A percentile compares a stretch with the other conserved stretches of the same genome.
Evolutionary conservation across 2,113 vertebrate genomes (phyloP).

Genomic region (Mus spicilegus): DNA sequence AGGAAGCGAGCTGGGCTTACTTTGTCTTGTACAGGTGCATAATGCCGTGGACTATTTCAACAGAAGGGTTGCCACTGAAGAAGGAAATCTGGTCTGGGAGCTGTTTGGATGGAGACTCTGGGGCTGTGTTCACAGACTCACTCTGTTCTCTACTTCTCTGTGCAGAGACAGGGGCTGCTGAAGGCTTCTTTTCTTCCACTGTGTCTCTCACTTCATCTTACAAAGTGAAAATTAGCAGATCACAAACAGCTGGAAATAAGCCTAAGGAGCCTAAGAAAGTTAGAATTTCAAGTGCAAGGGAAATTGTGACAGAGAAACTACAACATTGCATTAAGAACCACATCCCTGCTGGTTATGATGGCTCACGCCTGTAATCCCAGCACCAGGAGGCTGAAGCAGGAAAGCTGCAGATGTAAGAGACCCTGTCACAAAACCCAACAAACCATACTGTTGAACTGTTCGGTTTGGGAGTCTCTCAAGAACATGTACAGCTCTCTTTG

Average conservation of each 20-base stretch:
- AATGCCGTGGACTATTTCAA: conserved; percentile 98
- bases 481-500: conserved; percentile 13
- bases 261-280: conserved; percentile 7
- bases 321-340: neutral
- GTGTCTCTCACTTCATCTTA: conserved; percentile 82
- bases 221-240: conserved; percentile 74
- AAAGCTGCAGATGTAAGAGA: neutral
- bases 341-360: neutral
- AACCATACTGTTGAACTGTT: neutral
- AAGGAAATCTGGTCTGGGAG: conserved; percentile 99
- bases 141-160: conserved; percentile 82
- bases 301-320: neutral
- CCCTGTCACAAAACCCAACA: neutral
- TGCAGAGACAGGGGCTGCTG: conserved; percentile 75
- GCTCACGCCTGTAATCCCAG: neutral
- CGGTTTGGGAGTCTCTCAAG: neutral
- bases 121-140: conserved; percentile 81
- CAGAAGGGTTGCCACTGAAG: conserved; percentile 98
- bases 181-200: conserved; percentile 77
- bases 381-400: neutral
- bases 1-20: conserved; percentile 87
- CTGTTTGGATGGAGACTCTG: conserved; percentile 95
- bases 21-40: conserved; percentile 99
- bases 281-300: conserved; percentile 29
- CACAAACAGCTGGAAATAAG: conserved; percentile 53